Evolutionary conservation across 2,797 vertebrate genomes (phyloP), one percentile per base, ranked within the genome.

Genomic region (Phylloscopus collybita): DNA sequence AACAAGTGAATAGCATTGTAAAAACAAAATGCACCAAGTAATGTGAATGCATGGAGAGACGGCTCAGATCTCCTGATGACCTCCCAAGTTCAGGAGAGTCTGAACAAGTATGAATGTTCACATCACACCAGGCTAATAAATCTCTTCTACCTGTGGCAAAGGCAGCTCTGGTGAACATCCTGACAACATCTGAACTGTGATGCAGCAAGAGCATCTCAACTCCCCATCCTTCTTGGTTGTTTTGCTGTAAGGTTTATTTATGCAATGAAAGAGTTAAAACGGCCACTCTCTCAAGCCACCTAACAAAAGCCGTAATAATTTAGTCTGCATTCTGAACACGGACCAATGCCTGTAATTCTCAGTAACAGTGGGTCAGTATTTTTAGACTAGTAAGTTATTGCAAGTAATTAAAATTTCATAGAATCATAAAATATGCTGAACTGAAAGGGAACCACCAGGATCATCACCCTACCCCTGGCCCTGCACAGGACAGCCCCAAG

Each of bases 81-180:
- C 49, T 3, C 25, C 13, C 20, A 78, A 42, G 27, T 25, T 40
- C 49, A 44, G 29, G n/a, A 66, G 27, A 50, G 34, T 5, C 19
- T 44, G 69, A 73, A 19, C 4, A 11, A 54, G 34, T 5, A 17
- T 40, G 69, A 73, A 19, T 4, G 13, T 21, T 57, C 9, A 3
- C 1, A 3, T 53, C 64, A 76, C 0, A 0, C n/a, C 23, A 66
- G 65, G 62, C 42, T 61, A 32, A 27, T 19, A 16, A 30, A 49
- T 51, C 47, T 2, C 4, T 23, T 57, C 50, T 34, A 6, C 29
- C 4, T 2, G 34, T 13, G 26, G 40, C 36, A 81, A 23, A 32
- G 8, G 10, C 36, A 69, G 45, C 23, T 81, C 45, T 57, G 26
- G 7, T 3, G 13, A 79, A 34, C n/a, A 16, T 47, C 44, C 38